phyloP scores from a whole-genome alignment of 2,797 vertebrate species.

The Thalassophryne amazonica region DNA sequence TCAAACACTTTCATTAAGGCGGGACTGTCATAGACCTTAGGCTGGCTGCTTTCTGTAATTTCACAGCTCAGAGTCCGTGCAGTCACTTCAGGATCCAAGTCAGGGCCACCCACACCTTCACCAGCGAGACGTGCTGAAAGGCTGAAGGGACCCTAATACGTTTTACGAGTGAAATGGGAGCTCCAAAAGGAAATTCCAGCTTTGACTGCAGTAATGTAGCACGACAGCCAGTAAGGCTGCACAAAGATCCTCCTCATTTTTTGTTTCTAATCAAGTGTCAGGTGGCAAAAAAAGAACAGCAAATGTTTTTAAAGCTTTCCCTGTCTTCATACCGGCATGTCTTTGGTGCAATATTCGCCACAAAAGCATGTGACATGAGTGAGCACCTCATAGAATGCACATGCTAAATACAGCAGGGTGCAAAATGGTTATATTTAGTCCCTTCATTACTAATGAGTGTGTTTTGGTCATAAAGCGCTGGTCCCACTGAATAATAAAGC shows the following conservation, averaged over 20 bases:
- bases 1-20: slow-evolving; percentile 63
- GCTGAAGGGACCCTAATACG: slow-evolving; percentile 44
- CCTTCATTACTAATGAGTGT: no score
- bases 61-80: slow-evolving; percentile 66
- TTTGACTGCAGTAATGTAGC: slow-evolving; percentile 53
- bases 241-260: slow-evolving; percentile 37
- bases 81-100: slow-evolving; percentile 57
- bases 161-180: slow-evolving; percentile 55
- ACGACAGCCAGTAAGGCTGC: slow-evolving; percentile 34
- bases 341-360: no score
- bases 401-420: no score
- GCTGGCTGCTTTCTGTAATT: slow-evolving; percentile 66
- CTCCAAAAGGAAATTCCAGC: slow-evolving; percentile 53
- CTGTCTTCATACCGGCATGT: no score
- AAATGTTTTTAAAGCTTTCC: no score
- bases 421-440: no score
- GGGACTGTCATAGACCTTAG: slow-evolving; percentile 58
- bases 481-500: no score
- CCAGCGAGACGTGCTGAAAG: slow-evolving; percentile 53
- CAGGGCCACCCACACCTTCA: slow-evolving; percentile 62
- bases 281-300: slow-evolving; percentile 11
- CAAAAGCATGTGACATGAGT: no score
- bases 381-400: no score
- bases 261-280: slow-evolving; percentile 17
- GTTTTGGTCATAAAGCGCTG: no score